Evolutionary conservation across 2,113 vertebrate species (phyloP).

Genomic region (Varanus komodoensis): DNA sequence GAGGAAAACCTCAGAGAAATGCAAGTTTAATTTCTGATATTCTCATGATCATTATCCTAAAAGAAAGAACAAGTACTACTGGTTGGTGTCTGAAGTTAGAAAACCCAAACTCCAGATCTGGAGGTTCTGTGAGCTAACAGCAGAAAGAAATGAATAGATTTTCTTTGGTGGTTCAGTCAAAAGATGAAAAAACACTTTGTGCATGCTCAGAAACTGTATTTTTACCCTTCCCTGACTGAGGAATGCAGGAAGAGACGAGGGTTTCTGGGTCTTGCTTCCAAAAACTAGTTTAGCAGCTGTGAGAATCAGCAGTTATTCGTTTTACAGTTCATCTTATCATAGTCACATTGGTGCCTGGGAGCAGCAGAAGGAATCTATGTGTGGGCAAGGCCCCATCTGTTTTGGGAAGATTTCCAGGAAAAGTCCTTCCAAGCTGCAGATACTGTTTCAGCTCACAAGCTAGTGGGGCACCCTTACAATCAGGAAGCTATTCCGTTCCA

Average conservation of each 20-base stretch:
- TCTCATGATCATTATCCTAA: not conserved
- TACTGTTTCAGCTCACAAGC: not conserved
- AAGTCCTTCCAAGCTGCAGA: not conserved
- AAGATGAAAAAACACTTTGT: not conserved
- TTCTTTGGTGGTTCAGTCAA: not conserved
- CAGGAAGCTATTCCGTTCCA: not conserved
- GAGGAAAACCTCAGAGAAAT: not conserved
- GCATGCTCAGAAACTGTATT: not conserved
- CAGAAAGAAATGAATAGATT: not conserved
- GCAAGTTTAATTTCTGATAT: not conserved
- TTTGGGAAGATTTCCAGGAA: constrained; percentile 15
- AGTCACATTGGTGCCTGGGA: not conserved
- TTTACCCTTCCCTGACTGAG: not conserved
- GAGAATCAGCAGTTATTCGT: not conserved
- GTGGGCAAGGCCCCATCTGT: constrained; percentile 8
- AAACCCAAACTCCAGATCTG: not conserved
- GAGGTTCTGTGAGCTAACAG: not conserved
- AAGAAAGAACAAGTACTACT: not conserved
- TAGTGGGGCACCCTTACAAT: not conserved
- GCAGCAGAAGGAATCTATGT: not conserved
- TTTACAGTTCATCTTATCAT: not conserved
- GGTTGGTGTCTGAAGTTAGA: not conserved
- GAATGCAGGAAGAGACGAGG: not conserved
- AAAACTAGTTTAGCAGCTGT: not conserved
- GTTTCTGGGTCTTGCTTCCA: not conserved